Evolutionary conservation across 2,113 vertebrate genomes (phyloP).

Genomic region (Scophthalmus maximus): DNA sequence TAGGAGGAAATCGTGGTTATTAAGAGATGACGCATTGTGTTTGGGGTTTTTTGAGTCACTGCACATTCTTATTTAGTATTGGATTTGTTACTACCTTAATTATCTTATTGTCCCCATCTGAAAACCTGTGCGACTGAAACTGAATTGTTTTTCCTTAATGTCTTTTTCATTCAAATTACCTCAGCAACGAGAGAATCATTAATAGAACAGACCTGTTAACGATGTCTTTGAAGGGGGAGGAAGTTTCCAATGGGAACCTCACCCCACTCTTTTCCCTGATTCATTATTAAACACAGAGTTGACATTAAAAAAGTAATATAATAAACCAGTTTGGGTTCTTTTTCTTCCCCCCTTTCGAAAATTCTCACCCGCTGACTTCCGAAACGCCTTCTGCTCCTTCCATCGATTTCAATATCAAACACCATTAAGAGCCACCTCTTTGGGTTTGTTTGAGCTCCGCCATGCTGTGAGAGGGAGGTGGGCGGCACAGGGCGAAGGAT

Average conservation of each 20-base stretch:
- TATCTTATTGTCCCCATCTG: background rate
- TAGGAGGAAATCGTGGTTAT: background rate
- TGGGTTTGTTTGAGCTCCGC: conserved; percentile 64
- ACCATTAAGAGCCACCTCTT: conserved; percentile 69
- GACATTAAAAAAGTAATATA: conserved; percentile 59
- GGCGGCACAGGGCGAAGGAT: conserved; percentile 48
- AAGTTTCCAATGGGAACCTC: conserved; percentile 35
- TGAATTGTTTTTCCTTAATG: conserved; percentile 1
- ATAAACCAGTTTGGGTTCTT: too few relatives aligned
- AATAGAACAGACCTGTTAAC: conserved; percentile 40
- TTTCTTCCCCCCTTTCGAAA: conserved; percentile 10
- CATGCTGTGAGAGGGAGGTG: conserved; percentile 67
- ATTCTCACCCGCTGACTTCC: conserved; percentile 52
- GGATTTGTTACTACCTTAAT: background rate
- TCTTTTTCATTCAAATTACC: conserved; percentile 40
- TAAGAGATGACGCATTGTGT: too few relatives aligned
- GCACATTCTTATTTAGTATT: too few relatives aligned
- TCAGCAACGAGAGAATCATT: conserved; percentile 47
- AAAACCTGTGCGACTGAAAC: conserved; percentile 6
- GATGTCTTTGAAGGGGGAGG: conserved; percentile 30
- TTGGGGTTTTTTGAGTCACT: too few relatives aligned
- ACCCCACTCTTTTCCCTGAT: conserved; percentile 29
- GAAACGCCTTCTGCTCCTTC: conserved; percentile 42
- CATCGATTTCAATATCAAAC: conserved; percentile 81
- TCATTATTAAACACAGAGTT: conserved; percentile 63